These are phyloP conservation scores for Enteromius trimaculatus DNA, from an alignment of 2,797 vertebrate genomes.

Conservation along the genomic window DNA sequence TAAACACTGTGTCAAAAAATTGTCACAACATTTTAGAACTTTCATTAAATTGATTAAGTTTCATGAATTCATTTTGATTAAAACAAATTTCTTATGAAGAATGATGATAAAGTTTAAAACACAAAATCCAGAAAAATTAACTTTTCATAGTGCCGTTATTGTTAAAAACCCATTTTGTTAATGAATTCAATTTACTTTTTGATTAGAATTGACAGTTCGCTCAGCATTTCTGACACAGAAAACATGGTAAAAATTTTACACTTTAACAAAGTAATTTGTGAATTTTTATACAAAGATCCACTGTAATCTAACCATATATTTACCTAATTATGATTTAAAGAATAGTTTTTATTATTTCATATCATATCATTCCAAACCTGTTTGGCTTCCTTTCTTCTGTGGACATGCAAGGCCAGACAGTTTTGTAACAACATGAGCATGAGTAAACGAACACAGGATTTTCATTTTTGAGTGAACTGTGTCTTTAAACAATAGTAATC, in stretches of 20 bases:
- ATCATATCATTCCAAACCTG: background rate
- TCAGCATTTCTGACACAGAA: background rate
- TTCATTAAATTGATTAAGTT: background rate
- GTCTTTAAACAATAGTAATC: background rate
- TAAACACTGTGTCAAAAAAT: background rate
- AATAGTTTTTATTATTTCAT: background rate
- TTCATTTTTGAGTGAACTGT: background rate
- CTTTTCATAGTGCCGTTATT: background rate
- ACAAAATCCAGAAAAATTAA: background rate
- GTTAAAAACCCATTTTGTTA: background rate
- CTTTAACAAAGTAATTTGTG: background rate
- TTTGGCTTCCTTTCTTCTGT: conserved; percentile 5
- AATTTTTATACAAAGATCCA: background rate
- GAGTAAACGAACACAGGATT: background rate
- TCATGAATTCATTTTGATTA: background rate
- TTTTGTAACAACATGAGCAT: background rate
- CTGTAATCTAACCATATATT: no score
- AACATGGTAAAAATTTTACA: background rate
- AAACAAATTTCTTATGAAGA: no score
- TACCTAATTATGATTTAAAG: background rate
- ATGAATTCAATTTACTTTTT: background rate
- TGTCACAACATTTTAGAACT: background rate
- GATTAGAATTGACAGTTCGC: background rate
- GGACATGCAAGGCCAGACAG: conserved; percentile 4
- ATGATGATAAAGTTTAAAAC: background rate